These are phyloP conservation scores for Rhaphigaster nebulosa DNA, from an alignment of 2,888 invertebrate species.

Conservation along the genomic window DNA sequence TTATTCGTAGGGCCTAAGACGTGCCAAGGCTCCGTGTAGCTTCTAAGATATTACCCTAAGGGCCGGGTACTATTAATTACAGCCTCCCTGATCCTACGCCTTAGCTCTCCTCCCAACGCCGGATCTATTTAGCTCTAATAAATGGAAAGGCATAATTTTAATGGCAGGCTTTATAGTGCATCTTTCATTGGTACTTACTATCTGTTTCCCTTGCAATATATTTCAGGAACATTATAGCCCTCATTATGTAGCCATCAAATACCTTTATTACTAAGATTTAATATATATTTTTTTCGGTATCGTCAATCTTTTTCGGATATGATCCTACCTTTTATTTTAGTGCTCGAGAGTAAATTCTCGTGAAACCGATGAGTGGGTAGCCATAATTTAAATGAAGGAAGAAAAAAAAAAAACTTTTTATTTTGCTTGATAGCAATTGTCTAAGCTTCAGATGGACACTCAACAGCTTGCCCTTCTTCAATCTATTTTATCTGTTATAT, in stretches of 20 bases:
- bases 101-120: background rate
- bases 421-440: too few species aligned
- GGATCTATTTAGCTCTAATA: conserved; percentile 53
- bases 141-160: conserved; percentile 51
- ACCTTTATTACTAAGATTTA: background rate
- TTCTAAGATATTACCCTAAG: conserved; percentile 52
- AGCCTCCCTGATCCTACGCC: conserved; percentile 23
- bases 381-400: too few species aligned
- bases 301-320: too few species aligned
- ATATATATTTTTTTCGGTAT: too few species aligned
- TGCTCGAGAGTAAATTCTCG: too few species aligned
- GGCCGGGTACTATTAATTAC: conserved; percentile 53
- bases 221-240: background rate
- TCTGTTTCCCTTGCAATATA: background rate
- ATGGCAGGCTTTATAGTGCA: conserved; percentile 11
- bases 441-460: too few species aligned
- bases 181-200: background rate
- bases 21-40: conserved; percentile 53
- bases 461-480: too few species aligned
- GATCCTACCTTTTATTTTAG: too few species aligned
- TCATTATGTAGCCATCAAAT: background rate
- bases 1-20: conserved; percentile 56
- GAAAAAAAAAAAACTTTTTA: too few species aligned
- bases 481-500: too few species aligned
- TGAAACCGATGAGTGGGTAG: too few species aligned